Conservation (phyloP, 2,888 invertebrate genomes). For the Calliopum simillimum region DNA sequence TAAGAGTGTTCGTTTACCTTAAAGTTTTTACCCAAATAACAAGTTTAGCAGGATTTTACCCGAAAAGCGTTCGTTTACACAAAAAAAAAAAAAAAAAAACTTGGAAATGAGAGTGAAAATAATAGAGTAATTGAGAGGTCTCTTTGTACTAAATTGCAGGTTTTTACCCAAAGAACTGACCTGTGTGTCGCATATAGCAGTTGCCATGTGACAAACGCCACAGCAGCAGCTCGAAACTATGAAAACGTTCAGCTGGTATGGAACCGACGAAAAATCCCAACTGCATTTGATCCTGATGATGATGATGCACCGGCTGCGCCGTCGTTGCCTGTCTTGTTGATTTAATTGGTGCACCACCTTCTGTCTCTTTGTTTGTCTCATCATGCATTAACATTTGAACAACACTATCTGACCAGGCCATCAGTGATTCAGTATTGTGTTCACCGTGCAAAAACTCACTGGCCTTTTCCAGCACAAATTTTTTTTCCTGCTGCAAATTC, state of each 20-base stretch:
- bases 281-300: constrained; percentile 24
- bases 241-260: constrained; percentile 88
- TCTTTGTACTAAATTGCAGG: too few relatives aligned
- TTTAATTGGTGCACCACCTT: not conserved
- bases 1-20: too few relatives aligned
- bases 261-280: constrained; percentile 93
- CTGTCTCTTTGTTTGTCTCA: constrained; percentile 33
- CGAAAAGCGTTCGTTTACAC: too few relatives aligned
- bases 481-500: constrained; percentile 48
- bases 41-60: too few relatives aligned
- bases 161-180: too few relatives aligned
- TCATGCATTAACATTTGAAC: constrained; percentile 51
- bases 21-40: too few relatives aligned
- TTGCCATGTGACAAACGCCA: constrained; percentile 97
- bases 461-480: constrained; percentile 49
- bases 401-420: constrained; percentile 54
- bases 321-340: too few relatives aligned
- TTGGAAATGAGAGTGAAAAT: too few relatives aligned
- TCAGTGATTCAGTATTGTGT: constrained; percentile 39
- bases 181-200: constrained; percentile 91
- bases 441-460: constrained; percentile 50
- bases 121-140: too few relatives aligned
- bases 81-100: too few relatives aligned
- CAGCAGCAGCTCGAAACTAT: constrained; percentile 93
- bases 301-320: not conserved